These are phyloP conservation scores for Phyllostomus hastatus DNA, from an alignment of 2,113 vertebrate species.

Conservation along the genomic window DNA sequence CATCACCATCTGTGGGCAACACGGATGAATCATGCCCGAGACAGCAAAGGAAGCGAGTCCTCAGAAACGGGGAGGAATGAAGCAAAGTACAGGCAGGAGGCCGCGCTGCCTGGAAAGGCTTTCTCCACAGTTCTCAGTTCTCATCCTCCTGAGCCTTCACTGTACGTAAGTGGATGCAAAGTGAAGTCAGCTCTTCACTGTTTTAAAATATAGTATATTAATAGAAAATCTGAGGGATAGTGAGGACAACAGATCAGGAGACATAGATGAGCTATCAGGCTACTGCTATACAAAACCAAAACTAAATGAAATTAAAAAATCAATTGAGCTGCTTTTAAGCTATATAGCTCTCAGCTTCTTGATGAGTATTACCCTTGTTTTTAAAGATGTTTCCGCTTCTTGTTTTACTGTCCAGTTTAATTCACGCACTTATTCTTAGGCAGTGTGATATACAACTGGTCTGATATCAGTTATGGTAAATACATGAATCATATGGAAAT, in stretches of 20 bases:
- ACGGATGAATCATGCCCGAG: not conserved
- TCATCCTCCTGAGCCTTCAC: not conserved
- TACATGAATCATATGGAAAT: not conserved
- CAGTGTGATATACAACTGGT: not conserved
- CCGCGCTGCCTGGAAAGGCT: not conserved
- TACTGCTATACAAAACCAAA: not conserved
- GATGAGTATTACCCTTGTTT: not conserved
- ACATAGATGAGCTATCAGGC: not conserved
- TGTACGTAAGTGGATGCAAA: not conserved
- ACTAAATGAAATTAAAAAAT: not conserved
- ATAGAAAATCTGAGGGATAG: not conserved
- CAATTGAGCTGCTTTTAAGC: not conserved
- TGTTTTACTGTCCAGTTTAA: not conserved
- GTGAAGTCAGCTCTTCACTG: not conserved
- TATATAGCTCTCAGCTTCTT: not conserved
- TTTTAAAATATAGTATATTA: not conserved
- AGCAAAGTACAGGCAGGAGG: not conserved
- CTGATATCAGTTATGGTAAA: not conserved
- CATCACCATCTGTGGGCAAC: too few relatives aligned
- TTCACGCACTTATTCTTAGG: not conserved
- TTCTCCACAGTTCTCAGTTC: not conserved
- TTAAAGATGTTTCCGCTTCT: not conserved
- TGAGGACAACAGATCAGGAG: not conserved
- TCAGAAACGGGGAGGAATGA: not conserved
- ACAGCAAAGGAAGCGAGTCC: not conserved